Base-by-base conservation (phyloP, 2,888 invertebrate genomes). In the Oscheius myriophilus region DNA sequence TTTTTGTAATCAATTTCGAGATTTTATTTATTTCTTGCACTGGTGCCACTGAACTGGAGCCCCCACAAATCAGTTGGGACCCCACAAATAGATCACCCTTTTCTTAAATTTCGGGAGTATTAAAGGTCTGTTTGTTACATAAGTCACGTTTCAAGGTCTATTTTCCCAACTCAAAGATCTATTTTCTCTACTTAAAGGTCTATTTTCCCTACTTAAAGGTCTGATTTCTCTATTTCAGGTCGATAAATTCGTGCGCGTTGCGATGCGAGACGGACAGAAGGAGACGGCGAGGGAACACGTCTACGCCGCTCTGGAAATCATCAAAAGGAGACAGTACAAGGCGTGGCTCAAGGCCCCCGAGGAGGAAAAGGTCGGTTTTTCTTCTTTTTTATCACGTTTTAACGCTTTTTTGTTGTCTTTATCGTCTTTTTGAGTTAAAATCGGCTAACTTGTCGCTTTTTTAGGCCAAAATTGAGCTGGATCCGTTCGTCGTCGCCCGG, bases 271-370 rank as follows among this genome's bases (percentile, higher is more conserved):
- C 57, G 85, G 85, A 26, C 68, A 77, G 26, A 85, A 86, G 61
- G 83, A 85, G 51, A 78, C 72, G 1, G 71, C 78, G 2, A 66
- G 79, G 12, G 70, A 69, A 54, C 81, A 81, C 58, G 78, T 85
- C 14, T 71, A 73, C 26, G 64, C 62, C 26, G 85, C 85, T 1
- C 55, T 85, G 53, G 85, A 85, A 63, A 79, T 75, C 25, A 73
- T 85, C 62, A 85, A 85, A 69, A 67, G 84, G 45, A 69, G 77
- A 14, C 85, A 85, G 61, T 86, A 85, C 65, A 78, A 80, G 67
- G 73, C 73, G 4, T 82, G 84, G 82, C 53, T 64, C 1, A 74
- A 79, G 42, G 83, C 82, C 21, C 71, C 72, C 7, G 82, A 82
- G n/a, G 78, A 79, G 6, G 82, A 84, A 62, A 80, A 79, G 70